Conservation (phyloP, 2,797 vertebrate genomes). For the Thamnophis elegans region DNA sequence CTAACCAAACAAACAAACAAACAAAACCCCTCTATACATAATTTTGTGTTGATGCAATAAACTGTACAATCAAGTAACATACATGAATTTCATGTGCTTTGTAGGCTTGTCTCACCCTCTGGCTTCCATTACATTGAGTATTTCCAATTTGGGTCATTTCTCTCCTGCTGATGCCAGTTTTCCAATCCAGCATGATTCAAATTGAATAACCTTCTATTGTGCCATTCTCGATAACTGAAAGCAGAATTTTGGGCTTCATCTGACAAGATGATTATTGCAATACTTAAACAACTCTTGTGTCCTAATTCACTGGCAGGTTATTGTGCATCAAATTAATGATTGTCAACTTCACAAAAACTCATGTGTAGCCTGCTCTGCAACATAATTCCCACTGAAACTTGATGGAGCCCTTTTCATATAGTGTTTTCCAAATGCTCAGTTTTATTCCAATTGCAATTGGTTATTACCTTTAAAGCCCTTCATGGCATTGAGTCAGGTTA, state of each 20-base stretch:
- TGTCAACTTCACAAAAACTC: slow-evolving; percentile 19
- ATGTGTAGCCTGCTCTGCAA: slow-evolving; percentile 40
- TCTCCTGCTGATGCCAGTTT: slow-evolving; percentile 63
- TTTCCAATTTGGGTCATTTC: slow-evolving; percentile 66
- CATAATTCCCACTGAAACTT: neutral
- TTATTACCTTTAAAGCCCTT: neutral
- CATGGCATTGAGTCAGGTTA: neutral
- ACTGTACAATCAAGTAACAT: slow-evolving; percentile 16
- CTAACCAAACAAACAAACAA: neutral
- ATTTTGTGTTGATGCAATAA: neutral
- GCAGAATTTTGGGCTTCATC: slow-evolving; percentile 60
- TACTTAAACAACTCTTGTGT: slow-evolving; percentile 65
- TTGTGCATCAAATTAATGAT: slow-evolving; percentile 8
- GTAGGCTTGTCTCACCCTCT: slow-evolving; percentile 44
- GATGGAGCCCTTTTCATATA: neutral
- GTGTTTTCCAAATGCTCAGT: neutral
- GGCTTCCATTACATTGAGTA: slow-evolving; percentile 41
- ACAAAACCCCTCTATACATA: neutral
- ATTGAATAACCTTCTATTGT: slow-evolving; percentile 70
- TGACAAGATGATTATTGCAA: slow-evolving; percentile 67
- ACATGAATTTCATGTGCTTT: slow-evolving; percentile 27
- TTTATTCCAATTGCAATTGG: neutral
- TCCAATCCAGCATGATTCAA: slow-evolving; percentile 65
- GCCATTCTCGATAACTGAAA: slow-evolving; percentile 60
- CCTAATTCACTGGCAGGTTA: slow-evolving; percentile 57